Evolutionary conservation across 2,113 vertebrate genomes (phyloP), one percentile per base, ranked within the genome.

Genomic region (Onychostoma macrolepis): DNA sequence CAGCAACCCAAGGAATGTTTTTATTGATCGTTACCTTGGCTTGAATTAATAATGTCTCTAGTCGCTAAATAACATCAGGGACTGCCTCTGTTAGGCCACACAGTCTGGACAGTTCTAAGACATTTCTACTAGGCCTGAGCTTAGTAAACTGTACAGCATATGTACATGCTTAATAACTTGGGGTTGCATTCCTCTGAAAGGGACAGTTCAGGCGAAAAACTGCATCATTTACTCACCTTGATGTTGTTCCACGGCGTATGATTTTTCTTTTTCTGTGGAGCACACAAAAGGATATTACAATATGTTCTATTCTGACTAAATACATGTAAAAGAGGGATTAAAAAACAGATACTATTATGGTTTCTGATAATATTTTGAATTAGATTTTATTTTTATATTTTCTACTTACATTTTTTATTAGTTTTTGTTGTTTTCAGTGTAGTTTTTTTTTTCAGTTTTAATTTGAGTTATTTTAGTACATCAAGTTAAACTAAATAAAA

Each of bases 11-110:
- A 58, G 74, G 15, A 17, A 48, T 75, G 36, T 83, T 84, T 84
- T 80, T 82, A 94, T 92, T 85, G 90, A 94, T 93, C 87, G 85
- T 80, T 82, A 88, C 82, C 86, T 93, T 87, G 82, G 79, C 87
- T 92, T 92, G 90, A 94, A 94, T 94, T 91, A 94, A 92, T 79
- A 61, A 88, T 86, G 88, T 89, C 83, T 90, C 74, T 78, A 74
- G 80, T 89, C 87, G 78, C 83, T 90, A 30, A 92, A 90, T 91
- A 83, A 91, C 86, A 87, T 67, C 38, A 86, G 67, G 72, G 87
- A 88, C 41, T 2, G 12, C 4, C 48, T 50, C 30, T 36, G 21
- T 33, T 71, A n/a, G 24, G 11, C 2, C 41, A n/a, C 56, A n/a
- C 10, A 6, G 15, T 50, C 75, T 48, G 28, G 9, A 78, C n/a